Evolutionary conservation across 2,113 vertebrate species (phyloP).

Genomic region (Polypterus senegalus): DNA sequence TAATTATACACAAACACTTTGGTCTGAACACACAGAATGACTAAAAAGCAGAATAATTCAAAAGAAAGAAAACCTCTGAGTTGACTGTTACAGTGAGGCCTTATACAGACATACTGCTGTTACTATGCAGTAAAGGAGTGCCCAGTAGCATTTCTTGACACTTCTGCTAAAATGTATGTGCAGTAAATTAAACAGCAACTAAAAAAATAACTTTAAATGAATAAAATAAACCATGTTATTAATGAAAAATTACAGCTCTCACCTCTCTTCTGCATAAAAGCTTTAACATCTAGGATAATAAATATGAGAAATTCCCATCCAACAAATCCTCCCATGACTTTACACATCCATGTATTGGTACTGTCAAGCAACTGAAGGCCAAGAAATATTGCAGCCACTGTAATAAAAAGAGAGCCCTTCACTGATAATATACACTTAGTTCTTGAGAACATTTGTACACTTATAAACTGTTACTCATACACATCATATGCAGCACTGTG

Average conservation of each 20-base stretch:
- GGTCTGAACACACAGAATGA: too few relatives aligned
- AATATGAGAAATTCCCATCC: conserved; percentile 44
- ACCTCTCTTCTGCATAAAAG: conserved; percentile 21
- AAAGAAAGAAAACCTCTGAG: too few relatives aligned
- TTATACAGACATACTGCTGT: too few relatives aligned
- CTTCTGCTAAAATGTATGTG: conserved; percentile 11
- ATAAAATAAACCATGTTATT: neutral
- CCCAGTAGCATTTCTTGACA: neutral
- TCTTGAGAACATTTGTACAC: too few relatives aligned
- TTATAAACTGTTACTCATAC: too few relatives aligned
- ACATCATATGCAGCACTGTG: too few relatives aligned
- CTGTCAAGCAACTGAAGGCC: conserved; percentile 38
- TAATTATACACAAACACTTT: too few relatives aligned
- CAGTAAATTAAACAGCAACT: neutral
- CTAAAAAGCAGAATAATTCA: too few relatives aligned
- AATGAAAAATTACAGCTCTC: conserved; percentile 1
- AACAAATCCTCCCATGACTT: conserved; percentile 52
- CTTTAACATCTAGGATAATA: conserved; percentile 28
- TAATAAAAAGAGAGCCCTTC: neutral
- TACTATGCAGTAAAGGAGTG: too few relatives aligned
- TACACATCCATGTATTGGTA: conserved; percentile 36
- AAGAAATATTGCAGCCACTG: conserved; percentile 54
- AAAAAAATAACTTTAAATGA: neutral
- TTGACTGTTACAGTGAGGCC: too few relatives aligned
- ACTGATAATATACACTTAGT: too few relatives aligned